Conservation (phyloP, 2,113 vertebrate species). For the Pogona vitticeps region DNA sequence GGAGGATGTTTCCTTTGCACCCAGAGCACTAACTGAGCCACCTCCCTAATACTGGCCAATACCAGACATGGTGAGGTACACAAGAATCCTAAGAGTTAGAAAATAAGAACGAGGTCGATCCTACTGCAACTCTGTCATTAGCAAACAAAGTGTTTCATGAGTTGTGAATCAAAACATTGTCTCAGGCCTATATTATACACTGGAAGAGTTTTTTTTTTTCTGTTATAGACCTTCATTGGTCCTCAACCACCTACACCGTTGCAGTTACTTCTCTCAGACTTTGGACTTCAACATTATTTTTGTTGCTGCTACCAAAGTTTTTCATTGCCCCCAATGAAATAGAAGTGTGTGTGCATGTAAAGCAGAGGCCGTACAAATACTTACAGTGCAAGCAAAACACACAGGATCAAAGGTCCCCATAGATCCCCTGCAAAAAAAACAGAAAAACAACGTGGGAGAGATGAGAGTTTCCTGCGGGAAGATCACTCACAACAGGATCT, state of each 20-base stretch:
- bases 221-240: too few species aligned
- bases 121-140: too few species aligned
- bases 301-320: neutral
- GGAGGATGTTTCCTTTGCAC: too few species aligned
- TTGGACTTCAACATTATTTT: neutral
- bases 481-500: fast-evolving
- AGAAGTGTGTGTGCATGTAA: neutral
- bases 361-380: slow-evolving; percentile 59
- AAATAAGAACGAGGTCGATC: neutral
- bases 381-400: slow-evolving; percentile 93
- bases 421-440: slow-evolving; percentile 87
- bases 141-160: too few species aligned
- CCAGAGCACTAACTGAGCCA: neutral
- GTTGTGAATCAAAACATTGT: neutral
- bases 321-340: neutral
- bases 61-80: neutral
- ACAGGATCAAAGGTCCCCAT: slow-evolving; percentile 96
- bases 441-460: neutral
- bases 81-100: neutral
- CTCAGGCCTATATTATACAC: neutral
- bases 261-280: neutral
- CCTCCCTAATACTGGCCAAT: neutral
- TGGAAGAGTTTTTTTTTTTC: neutral
- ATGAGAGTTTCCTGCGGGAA: fast-evolving
- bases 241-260: neutral